These are phyloP conservation scores for Achroia grisella DNA, from an alignment of 1,140 invertebrate species.

Conservation along the genomic window DNA sequence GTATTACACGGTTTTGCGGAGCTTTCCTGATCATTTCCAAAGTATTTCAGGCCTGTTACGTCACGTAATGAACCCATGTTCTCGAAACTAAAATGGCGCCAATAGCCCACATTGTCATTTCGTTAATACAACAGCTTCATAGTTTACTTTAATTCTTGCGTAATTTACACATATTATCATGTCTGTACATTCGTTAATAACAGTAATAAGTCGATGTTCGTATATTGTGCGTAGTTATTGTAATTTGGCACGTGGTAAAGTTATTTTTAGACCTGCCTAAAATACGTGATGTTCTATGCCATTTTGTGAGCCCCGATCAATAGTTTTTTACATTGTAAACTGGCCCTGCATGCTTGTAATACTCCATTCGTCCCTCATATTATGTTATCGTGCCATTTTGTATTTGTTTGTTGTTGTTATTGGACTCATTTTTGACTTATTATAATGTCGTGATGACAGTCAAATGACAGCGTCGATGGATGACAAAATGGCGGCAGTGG, in stretches of 20 bases:
- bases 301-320: too few species aligned
- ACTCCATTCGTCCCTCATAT: neutral
- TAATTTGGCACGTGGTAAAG: constrained; percentile 47
- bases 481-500: constrained; percentile 49
- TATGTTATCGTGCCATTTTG: neutral
- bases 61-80: constrained; percentile 44
- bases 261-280: constrained; percentile 51
- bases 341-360: too few species aligned
- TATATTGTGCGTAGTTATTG: neutral
- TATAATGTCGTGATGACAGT: constrained; percentile 60
- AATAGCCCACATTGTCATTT: constrained; percentile 45
- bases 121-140: neutral
- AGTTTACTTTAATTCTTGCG: too few species aligned
- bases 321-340: too few species aligned
- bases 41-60: constrained; percentile 58
- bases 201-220: too few species aligned
- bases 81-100: constrained; percentile 72
- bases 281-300: too few species aligned
- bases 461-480: constrained; percentile 54
- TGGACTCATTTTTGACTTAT: constrained; percentile 51
- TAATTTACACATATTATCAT: too few species aligned
- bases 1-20: constrained; percentile 12
- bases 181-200: too few species aligned
- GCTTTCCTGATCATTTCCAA: constrained; percentile 14
- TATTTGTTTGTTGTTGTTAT: constrained; percentile 57